Base-by-base conservation (phyloP, 2,888 invertebrate genomes). In the Napeogenes inachia region DNA sequence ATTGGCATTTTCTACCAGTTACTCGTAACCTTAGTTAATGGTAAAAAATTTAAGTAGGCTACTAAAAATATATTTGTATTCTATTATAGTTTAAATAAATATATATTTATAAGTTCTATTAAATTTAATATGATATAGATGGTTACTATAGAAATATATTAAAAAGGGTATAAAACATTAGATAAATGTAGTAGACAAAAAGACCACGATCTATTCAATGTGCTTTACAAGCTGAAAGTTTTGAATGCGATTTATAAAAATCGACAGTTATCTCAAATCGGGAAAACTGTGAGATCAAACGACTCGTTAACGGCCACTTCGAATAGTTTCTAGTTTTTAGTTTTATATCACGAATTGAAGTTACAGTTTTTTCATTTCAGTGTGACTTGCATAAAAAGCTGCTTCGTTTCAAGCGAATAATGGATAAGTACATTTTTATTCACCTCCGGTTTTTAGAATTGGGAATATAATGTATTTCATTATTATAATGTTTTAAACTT, bases 311-410 rank as follows among this genome's bases (percentile, higher is more conserved):
- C 10, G 8, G 50, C 8, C 50, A 50, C 30, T 50, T 30, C 21
- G 50, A 50, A 50, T 30, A 50, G 50, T 50, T 50, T 50, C 12
- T 30, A 50, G 13, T 50, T 50, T 50, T 50, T 50, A 50, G 21
- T 50, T 50, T 50, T 50, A 50, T 50, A 50, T 30, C 21, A 6
- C 50, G 50, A 50, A 6, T 30, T 50, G 50, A 50, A 30, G 50
- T 50, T 50, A 21, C 30, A 30, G 21, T 50, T 30, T 50, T 50
- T 50, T 50, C 35, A 30, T 50, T 30, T 50, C 50, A 50, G 50
- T 50, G 50, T 50, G 50, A 50, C 50, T 50, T 50, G 8, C 21
- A 50, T 21, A 50, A 50, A 50, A 50, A 50, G 50, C 30, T 50
- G 50, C 5, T 50, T 30, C 50, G 50, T n/a, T 50, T 5, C 50